Percentiles rank a stretch among this genome's conserved stretches.
Conservation (phyloP, 2,888 invertebrate genomes). For the Pandemis heparana region DNA sequence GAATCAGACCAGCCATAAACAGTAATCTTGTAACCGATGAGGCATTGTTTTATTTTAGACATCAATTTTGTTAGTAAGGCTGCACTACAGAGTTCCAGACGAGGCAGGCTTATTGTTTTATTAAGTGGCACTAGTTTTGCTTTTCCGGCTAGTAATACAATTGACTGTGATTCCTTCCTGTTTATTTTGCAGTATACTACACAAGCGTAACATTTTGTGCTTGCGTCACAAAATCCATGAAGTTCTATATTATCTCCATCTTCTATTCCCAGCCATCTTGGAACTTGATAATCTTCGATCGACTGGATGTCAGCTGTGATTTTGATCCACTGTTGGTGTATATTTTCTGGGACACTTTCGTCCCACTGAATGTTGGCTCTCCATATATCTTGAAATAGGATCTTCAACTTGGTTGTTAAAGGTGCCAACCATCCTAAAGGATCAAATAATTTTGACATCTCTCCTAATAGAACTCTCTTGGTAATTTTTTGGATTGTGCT, state of each 20-base stretch:
- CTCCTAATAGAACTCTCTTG: background rate
- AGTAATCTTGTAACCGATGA: background rate
- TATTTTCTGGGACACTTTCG: background rate
- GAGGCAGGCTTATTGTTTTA: background rate
- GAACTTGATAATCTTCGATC: background rate
- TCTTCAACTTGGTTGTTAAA: too few relatives aligned
- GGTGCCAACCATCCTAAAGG: too few relatives aligned
- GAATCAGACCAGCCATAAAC: too few relatives aligned
- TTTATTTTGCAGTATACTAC: background rate
- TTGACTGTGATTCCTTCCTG: background rate
- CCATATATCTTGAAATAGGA: background rate
- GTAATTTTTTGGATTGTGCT: background rate
- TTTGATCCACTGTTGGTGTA: background rate
- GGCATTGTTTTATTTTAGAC: background rate
- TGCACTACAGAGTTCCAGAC: background rate
- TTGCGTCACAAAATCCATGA: background rate
- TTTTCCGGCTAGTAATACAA: background rate
- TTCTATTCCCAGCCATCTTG: background rate
- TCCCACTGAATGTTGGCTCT: background rate
- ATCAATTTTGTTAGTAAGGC: background rate
- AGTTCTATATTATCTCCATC: background rate
- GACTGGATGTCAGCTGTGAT: background rate
- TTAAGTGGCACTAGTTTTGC: background rate
- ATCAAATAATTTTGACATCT: too few relatives aligned
- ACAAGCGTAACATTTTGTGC: background rate